Conservation (phyloP, 1,140 invertebrate genomes). For the Gryllus bimaculatus region DNA sequence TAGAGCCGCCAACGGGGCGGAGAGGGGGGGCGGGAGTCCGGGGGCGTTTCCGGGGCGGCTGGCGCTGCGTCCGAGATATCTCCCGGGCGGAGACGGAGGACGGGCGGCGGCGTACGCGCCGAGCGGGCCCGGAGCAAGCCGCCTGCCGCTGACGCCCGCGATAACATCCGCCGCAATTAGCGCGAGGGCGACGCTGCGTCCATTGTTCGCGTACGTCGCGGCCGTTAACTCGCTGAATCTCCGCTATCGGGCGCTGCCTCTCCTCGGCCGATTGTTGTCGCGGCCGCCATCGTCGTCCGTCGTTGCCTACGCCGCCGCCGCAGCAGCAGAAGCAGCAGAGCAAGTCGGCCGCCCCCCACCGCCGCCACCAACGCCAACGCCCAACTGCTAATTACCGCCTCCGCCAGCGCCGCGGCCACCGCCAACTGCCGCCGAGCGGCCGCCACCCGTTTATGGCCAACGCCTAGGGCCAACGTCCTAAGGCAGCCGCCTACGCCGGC, state of each 20-base stretch:
- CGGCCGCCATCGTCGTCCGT: too few species aligned
- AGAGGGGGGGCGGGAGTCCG: too few species aligned
- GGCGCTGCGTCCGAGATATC: neutral
- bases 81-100: neutral
- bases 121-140: neutral
- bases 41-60: neutral
- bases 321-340: too few species aligned
- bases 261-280: neutral
- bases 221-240: neutral
- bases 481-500: too few species aligned
- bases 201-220: neutral
- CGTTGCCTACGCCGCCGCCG: too few species aligned
- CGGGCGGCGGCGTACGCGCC: too few species aligned
- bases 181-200: neutral
- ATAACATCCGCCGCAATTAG: conserved; percentile 3
- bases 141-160: neutral
- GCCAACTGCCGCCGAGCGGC: too few species aligned
- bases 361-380: neutral
- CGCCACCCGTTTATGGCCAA: too few species aligned
- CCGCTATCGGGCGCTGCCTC: neutral
- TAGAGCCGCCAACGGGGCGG: too few species aligned
- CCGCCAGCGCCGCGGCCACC: too few species aligned
- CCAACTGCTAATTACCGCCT: neutral
- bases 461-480: too few species aligned
- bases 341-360: too few species aligned